phyloP scores from a whole-genome alignment of 2,888 invertebrate species.

The Sesamia inferens region DNA sequence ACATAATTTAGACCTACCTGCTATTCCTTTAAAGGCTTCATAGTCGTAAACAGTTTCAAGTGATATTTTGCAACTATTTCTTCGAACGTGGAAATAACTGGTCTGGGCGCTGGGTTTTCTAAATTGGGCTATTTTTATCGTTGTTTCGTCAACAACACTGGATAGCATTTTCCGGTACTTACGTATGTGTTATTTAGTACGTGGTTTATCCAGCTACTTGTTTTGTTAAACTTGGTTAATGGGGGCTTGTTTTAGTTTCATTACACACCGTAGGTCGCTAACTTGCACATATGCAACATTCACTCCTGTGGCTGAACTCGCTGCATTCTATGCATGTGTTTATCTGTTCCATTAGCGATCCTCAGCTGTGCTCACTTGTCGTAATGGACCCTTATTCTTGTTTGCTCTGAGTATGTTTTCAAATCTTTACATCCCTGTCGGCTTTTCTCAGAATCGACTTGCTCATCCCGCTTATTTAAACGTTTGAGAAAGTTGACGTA shows the following conservation, averaged over 20 bases:
- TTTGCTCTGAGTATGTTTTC: conserved; percentile 52
- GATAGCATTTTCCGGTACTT: conserved; percentile 20
- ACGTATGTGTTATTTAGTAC: conserved; percentile 44
- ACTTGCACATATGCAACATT: conserved; percentile 49
- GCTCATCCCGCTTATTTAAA: conserved; percentile 17
- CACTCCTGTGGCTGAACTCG: conserved; percentile 55
- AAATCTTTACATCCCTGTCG: conserved; percentile 40
- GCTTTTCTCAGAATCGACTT: conserved; percentile 35
- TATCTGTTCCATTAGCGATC: conserved; percentile 64
- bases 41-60: conserved; percentile 30
- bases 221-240: conserved; percentile 59
- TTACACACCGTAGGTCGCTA: conserved; percentile 47
- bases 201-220: conserved; percentile 47
- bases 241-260: conserved; percentile 55
- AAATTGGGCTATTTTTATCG: conserved; percentile 51
- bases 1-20: conserved; percentile 17
- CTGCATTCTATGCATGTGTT: conserved; percentile 54
- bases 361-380: conserved; percentile 47
- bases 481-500: conserved; percentile 46
- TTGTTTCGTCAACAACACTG: conserved; percentile 40
- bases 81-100: conserved; percentile 36
- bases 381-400: conserved; percentile 55
- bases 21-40: conserved; percentile 28
- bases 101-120: conserved; percentile 43
- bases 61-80: conserved; percentile 43